phyloP scores from a whole-genome alignment of 1,140 invertebrate species.

The Alviniconcha marisindica region DNA sequence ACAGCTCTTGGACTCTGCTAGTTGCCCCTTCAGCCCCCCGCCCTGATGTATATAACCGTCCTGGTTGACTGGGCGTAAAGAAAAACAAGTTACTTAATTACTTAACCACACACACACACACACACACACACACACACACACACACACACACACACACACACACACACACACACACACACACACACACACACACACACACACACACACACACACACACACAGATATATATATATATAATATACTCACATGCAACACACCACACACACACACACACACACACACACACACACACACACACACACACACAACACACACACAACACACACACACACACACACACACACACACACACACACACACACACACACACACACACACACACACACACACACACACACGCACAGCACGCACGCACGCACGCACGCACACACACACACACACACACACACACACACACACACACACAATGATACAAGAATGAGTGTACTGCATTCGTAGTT shows the following conservation, averaged over 20 bases:
- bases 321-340: no score
- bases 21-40: neutral
- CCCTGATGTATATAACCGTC: neutral
- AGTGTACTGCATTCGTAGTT: no score
- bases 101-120: slow-evolving; percentile 10
- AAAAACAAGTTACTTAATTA: neutral
- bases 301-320: no score
- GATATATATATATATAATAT: neutral
- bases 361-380: no score
- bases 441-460: no score
- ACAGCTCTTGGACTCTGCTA: neutral
- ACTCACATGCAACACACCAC: neutral
- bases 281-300: neutral
- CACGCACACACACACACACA: no score
- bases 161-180: slow-evolving; percentile 29
- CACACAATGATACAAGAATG: no score
- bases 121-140: slow-evolving; percentile 7
- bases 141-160: slow-evolving; percentile 16
- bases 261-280: slow-evolving; percentile 33
- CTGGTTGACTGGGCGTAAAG: neutral
- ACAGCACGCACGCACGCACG: no score
- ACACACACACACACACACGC: no score
- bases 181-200: slow-evolving; percentile 26
- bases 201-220: slow-evolving; percentile 26
- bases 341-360: no score